These are phyloP conservation scores for Zaprionus lineosus DNA, from an alignment of 2,888 invertebrate species.

Conservation along the genomic window DNA sequence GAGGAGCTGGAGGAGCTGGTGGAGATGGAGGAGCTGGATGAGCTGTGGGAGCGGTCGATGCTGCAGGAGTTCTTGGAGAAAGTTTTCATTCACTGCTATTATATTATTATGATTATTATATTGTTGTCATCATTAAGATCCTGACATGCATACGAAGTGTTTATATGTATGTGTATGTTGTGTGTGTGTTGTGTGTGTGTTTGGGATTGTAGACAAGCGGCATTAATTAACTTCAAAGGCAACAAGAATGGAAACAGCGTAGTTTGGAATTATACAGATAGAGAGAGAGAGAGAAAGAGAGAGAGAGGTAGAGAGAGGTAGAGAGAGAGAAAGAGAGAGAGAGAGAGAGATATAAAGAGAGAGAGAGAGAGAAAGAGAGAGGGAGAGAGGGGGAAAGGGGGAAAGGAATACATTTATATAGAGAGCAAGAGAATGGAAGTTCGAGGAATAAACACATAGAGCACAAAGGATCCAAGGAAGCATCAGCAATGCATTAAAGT, in stretches of 20 bases:
- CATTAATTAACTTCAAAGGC: constrained; percentile 43
- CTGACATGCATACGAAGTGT: constrained; percentile 8
- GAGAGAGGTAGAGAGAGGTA: too few species aligned
- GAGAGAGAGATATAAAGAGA: too few species aligned
- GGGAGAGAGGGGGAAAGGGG: too few species aligned
- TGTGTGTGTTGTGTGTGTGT: not conserved
- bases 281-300: too few species aligned
- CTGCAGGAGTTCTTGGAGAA: constrained; percentile 13
- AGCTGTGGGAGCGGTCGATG: not conserved
- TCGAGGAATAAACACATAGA: too few species aligned
- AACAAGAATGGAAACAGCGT: constrained; percentile 35
- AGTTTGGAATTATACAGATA: too few species aligned
- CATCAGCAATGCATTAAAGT: constrained; percentile 22
- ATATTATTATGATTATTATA: too few species aligned
- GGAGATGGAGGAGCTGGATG: not conserved
- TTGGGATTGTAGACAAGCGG: constrained; percentile 29
- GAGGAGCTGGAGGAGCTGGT: not conserved
- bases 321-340: too few species aligned
- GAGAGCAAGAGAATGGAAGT: too few species aligned
- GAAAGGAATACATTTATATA: too few species aligned
- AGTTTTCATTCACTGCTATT: constrained; percentile 33
- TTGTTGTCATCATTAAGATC: constrained; percentile 27
- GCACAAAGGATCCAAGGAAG: not conserved
- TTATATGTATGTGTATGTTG: not conserved
- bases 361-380: too few species aligned